Base-by-base conservation (phyloP, 2,113 vertebrate genomes). In the Dasyornis broadbenti region DNA sequence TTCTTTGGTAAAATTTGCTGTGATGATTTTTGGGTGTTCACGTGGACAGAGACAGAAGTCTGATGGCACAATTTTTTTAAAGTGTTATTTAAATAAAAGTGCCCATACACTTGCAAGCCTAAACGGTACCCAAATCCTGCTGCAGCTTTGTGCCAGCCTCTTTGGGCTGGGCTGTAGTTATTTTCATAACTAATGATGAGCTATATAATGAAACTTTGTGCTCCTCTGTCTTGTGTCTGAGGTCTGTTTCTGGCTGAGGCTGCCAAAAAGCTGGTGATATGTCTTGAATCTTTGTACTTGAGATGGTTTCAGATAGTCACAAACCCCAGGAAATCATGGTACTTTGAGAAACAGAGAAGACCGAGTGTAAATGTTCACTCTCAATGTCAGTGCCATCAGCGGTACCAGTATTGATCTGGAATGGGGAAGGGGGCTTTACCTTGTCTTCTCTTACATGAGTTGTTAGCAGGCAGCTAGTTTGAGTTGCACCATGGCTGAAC, bases 351-450 rank as follows among this genome's bases (percentile, higher is more conserved):
- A 37, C 1, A 11, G 4, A 19, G 35, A 44, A 70, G 27, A 31
- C 4, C 2, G 5, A 26, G 19, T 19, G 26, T n/a, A 33, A 56
- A 24, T 26, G 11, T 70, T 69, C 13, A 3, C 6, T 30, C 15
- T 60, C 0, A 0, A 3, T 27, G 19, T 54, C 0, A 1, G 6
- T 42, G 54, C 33, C 9, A 4, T 30, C 33, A 31, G 18, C 20
- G 28, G 53, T 72, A 45, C 27, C 1, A 0, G 14, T 27, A 16
- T 33, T 8, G 22, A 35, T 26, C 50, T 50, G 37, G 40, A 39
- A 18, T 7, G 9, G 50, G 7, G 12, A 54, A 35, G 8, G 7
- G 40, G 40, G 10, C 9, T 77, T 76, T 80, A 26, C 47, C 33
- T 13, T 33, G 13, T 42, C 10, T 19, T 71, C 45, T 2, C 0